phyloP scores from a whole-genome alignment of 1,140 invertebrate genomes.

The Pteromalus puparum region DNA sequence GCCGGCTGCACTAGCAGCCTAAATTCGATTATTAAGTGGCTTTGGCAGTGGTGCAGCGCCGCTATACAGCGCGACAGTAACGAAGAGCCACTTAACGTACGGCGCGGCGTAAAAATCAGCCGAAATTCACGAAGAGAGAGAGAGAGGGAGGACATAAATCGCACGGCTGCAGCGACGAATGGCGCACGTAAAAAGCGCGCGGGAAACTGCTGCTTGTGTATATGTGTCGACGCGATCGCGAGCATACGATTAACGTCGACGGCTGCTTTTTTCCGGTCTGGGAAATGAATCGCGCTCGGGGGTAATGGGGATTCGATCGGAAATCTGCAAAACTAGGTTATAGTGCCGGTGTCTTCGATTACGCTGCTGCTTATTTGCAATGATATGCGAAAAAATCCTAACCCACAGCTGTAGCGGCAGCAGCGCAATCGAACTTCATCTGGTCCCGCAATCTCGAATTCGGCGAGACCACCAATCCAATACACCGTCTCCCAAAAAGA shows the following conservation, averaged over 20 bases:
- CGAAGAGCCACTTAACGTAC: slow-evolving; percentile 15
- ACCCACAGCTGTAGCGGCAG: background rate
- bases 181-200: slow-evolving; percentile 4
- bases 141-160: background rate
- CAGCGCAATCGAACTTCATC: background rate
- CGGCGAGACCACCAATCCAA: background rate
- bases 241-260: slow-evolving; percentile 14
- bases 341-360: no score
- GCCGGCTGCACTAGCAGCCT: background rate
- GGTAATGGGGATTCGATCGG: no score
- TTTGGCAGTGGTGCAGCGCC: slow-evolving; percentile 5
- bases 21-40: slow-evolving; percentile 45
- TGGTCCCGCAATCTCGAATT: background rate
- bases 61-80: slow-evolving; percentile 10
- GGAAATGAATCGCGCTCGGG: no score
- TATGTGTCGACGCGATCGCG: background rate
- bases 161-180: background rate
- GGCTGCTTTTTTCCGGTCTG: no score
- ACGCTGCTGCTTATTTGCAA: no score
- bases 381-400: background rate
- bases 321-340: no score
- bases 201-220: background rate
- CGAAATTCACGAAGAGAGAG: slow-evolving; percentile 2
- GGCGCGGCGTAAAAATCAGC: background rate
- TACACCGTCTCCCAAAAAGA: background rate